These are phyloP conservation scores for Patella depressa DNA, from an alignment of 2,888 invertebrate genomes.

Conservation along the genomic window DNA sequence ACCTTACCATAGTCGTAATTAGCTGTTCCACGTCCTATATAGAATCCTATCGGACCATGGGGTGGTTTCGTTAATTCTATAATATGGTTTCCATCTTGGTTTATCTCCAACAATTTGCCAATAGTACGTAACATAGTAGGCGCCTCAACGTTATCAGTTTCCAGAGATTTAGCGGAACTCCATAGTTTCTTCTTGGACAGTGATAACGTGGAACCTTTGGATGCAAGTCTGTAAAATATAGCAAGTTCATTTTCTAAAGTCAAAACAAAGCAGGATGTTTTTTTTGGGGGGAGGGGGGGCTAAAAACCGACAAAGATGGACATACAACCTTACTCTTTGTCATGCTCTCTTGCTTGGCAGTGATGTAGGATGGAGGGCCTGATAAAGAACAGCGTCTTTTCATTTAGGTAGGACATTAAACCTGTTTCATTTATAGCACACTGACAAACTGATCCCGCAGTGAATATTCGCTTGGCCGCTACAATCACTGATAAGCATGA, in stretches of 20 bases:
- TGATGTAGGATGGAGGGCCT: too few relatives aligned
- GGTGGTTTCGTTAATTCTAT: constrained; percentile 61
- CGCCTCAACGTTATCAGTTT: constrained; percentile 26
- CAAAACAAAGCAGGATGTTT: too few relatives aligned
- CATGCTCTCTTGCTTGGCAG: too few relatives aligned
- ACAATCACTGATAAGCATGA: too few relatives aligned
- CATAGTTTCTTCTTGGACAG: constrained; percentile 6
- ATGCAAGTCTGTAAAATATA: background rate
- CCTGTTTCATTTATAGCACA: too few relatives aligned
- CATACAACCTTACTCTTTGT: too few relatives aligned
- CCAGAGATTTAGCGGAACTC: background rate
- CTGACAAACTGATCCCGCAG: too few relatives aligned
- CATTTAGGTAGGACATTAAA: too few relatives aligned
- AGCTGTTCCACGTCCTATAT: constrained; percentile 65
- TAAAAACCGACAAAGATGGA: too few relatives aligned
- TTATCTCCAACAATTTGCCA: constrained; percentile 59
- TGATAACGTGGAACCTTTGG: background rate
- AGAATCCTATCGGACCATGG: constrained; percentile 66
- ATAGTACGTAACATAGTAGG: constrained; percentile 46
- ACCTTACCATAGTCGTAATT: constrained; percentile 63
- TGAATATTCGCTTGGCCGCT: too few relatives aligned
- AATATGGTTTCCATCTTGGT: constrained; percentile 65
- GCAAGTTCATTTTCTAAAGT: background rate
- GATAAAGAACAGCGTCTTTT: too few relatives aligned
- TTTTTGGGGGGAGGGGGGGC: too few relatives aligned